Percentiles rank a stretch among this genome's conserved stretches.
Evolutionary conservation across 1,140 invertebrate genomes (phyloP).

Genomic region (Nephila pilipes): DNA sequence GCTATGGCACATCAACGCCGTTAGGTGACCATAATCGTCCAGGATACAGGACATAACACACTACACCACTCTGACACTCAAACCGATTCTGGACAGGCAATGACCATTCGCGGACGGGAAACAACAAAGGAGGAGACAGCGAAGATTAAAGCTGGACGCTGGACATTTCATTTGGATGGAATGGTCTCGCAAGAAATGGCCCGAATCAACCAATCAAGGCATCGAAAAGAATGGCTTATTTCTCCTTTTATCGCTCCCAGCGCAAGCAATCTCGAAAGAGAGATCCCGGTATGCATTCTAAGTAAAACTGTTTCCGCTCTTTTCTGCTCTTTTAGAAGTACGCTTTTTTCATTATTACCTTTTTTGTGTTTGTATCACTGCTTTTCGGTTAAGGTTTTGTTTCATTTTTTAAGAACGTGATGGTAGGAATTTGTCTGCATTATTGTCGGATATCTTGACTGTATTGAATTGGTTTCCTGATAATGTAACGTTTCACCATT

Average conservation of each 20-base stretch:
- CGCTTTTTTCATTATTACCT: too few species aligned
- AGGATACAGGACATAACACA: background rate
- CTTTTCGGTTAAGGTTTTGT: too few species aligned
- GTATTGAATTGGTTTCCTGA: too few species aligned
- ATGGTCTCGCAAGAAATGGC: conserved; percentile 50
- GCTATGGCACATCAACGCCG: background rate
- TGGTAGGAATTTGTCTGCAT: too few species aligned
- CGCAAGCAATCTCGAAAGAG: background rate
- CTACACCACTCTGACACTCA: background rate
- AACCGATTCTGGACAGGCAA: conserved; percentile 10
- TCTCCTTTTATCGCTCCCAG: conserved; percentile 22
- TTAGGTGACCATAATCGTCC: background rate
- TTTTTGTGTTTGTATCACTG: too few species aligned
- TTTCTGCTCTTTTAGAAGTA: background rate
- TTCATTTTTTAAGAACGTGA: too few species aligned
- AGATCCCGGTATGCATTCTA: conserved; percentile 13
- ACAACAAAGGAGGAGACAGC: conserved; percentile 5
- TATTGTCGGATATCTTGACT: too few species aligned
- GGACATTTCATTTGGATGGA: conserved; percentile 49
- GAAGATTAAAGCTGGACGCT: conserved; percentile 27
- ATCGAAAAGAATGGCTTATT: conserved; percentile 30
- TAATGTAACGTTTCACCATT: too few species aligned
- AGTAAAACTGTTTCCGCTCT: conserved; percentile 32
- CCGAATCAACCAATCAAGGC: conserved; percentile 53
- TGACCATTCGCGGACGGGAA: conserved; percentile 5